Evolutionary conservation across 1,140 invertebrate genomes (phyloP), one percentile per base, ranked within the genome.

Genomic region (Zaprionus camerounensis): DNA sequence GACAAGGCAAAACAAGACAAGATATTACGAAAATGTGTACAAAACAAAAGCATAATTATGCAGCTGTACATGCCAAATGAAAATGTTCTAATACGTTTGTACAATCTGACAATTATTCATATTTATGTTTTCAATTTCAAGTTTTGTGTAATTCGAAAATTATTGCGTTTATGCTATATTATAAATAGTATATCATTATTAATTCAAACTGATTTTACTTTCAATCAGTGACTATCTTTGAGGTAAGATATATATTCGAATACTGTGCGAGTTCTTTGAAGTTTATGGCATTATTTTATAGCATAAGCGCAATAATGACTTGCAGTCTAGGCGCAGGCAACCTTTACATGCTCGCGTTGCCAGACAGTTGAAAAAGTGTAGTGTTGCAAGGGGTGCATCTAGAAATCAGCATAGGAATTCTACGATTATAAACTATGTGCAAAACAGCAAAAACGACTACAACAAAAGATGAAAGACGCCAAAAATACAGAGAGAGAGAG

Each of bases 41-140:
- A 77, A 74, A 57, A 36, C 46, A 61, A 59, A 20, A 55, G 70
- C 59, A 51, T 72, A 53, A 61, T 31, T 71, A 59, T 68, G 64
- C 55, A 63, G 56, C 28, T 64, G 56, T 64, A 59, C 76, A 68
- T 78, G 76, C 67, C 46, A 78, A 75, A 66, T 75, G 5, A 72
- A 61, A 46, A 72, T 44, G 44, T 80, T 64, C 53, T 15, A 61
- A 9, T 17, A 46, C n/a, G 41, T 46, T 15, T 46, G 17, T 17
- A 46, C n/a, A 46, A 36, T 59, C n/a, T 20, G 13, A 36, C n/a
- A 61, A 44, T 20, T 26, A 15, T 46, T 62, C 5, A 46, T 17
- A 24, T 3, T 49, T 62, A 24, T 64, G 44, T 34, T 5, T 51
- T 51, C 13, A 55, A 49, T 63, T 51, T 9, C 65, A 51, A 51